Evolutionary conservation across 1,140 invertebrate species (phyloP), one percentile per base, ranked within the genome.

Genomic region (Diprion similis): DNA sequence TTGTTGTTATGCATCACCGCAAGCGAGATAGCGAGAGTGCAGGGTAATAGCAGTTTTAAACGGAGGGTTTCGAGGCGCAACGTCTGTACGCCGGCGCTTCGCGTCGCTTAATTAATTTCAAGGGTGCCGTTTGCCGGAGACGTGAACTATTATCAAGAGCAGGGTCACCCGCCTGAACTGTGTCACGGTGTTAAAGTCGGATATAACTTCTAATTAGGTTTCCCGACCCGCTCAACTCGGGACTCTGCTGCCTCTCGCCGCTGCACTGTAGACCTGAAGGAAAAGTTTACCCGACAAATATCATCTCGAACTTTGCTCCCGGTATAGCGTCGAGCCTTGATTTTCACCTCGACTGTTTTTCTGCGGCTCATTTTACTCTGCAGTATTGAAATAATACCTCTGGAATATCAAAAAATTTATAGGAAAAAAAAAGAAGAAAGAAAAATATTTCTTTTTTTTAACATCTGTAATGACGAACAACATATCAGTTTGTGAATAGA

Each of bases 121-220:
- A 59, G 51, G 51, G 51, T 59, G 51, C 51, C 51, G 51, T 59
- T 59, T 17, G 6, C n/a, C 51, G 9, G 51, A 17, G 51, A 59
- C 51, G 51, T 59, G 51, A 59, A 17, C 51, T 17, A 59, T 59
- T 59, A 59, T 59, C 51, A 59, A 59, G 51, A 59, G 51, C 51
- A 59, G 51, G 51, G 51, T 59, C 51, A 59, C 51, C 11, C 51
- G 24, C 51, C 4, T 17, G 6, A 59, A 59, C 51, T 59, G 51
- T 59, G 51, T 59, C 51, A 59, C 51, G 6, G 51, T 59, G 51
- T 59, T 59, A 59, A 59, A 59, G 51, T 59, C 6, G n/a, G 51
- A 59, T 59, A 37, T 37, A 59, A 59, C 51, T 59, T 59, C 51
- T 59, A 59, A 59, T 17, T 11, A 59, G 51, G 51, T 59, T 37